A percentile compares a stretch with the other conserved stretches of the same genome.
Evolutionary conservation across 92 coral and sea anemone genomes (phyloP).

Genomic region (Zoanthus gigantus): DNA sequence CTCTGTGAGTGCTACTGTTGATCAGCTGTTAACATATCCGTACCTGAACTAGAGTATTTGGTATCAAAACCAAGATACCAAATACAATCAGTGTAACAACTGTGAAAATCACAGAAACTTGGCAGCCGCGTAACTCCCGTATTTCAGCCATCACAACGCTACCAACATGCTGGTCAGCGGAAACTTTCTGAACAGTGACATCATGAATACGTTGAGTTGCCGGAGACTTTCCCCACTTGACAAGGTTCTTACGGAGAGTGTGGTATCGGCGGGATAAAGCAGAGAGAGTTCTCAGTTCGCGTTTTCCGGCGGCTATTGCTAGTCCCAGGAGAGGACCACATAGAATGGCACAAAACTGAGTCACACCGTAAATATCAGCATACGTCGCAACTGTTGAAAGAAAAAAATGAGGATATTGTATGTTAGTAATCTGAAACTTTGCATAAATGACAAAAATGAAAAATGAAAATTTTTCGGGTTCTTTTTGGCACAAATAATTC

Average conservation of each 20-base stretch:
- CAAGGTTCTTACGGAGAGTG: background rate
- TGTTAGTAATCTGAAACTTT: background rate
- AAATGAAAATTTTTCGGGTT: background rate
- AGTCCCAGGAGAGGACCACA: slow-evolving; percentile 40
- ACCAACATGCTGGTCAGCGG: background rate
- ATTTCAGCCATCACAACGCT: background rate
- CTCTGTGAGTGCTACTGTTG: too few species aligned
- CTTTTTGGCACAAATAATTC: background rate
- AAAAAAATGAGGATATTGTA: background rate
- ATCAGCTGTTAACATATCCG: background rate
- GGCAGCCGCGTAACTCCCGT: slow-evolving; percentile 37
- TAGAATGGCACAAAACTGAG: slow-evolving; percentile 34
- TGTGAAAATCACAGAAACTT: slow-evolving; percentile 29
- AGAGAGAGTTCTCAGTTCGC: background rate
- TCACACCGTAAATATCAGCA: slow-evolving; percentile 38
- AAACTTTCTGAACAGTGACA: slow-evolving; percentile 7
- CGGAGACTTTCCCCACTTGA: background rate
- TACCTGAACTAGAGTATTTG: slow-evolving; percentile 25
- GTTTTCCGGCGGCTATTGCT: slow-evolving; percentile 22
- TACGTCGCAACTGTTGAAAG: slow-evolving; percentile 26
- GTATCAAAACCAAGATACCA: slow-evolving; percentile 28
- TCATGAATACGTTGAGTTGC: background rate
- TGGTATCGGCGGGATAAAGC: background rate
- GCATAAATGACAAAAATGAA: background rate
- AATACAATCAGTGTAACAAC: slow-evolving; percentile 29